Evolutionary conservation across 2,797 vertebrate genomes (phyloP), one percentile per base, ranked within the genome.

Genomic region (Falco novaeseelandiae): DNA sequence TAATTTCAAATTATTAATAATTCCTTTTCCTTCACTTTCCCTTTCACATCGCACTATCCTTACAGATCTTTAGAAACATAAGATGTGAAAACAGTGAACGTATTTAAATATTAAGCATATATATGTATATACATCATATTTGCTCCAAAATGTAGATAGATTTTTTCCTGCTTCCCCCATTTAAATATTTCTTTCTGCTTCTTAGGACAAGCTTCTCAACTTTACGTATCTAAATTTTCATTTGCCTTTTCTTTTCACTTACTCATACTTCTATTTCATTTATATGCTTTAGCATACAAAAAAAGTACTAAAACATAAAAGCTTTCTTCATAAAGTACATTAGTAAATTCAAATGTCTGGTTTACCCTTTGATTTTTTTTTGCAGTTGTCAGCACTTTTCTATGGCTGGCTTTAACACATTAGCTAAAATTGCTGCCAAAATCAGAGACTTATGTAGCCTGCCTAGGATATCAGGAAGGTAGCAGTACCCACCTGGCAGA

Each of bases 401-500:
- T 63, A 34, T 0, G 1, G 21, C 54, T 63, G 63, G 25, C 59
- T 95, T 95, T 58, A 85, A 67, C n/a, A 83, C 18, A 30, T 52
- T 36, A 93, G n/a, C 26, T 89, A 57, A 73, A 96, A 89, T 36
- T 36, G 19, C 84, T 94, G 84, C 72, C 74, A 91, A 91, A 92
- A 85, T 34, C 72, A 76, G 58, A 73, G 21, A 44, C 7, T 79
- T 61, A 5, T 8, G 20, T 18, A 61, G 36, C 44, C 29, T 80
- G 36, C 5, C 38, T 51, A 85, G 23, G 21, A 73, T 20, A 26
- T 69, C 73, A 54, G 71, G 52, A 87, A 94, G 57, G 78, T 6
- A 93, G 36, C 34, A 67, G 25, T n/a, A 93, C 44, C 71, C 70
- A 87, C 71, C 63, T 84, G 18, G 36, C 52, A 38, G 18, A 92